A percentile compares a stretch with the other conserved stretches of the same genome.
These are phyloP conservation scores for Psittacara wagleri DNA, from an alignment of 2,113 vertebrate species.

Conservation along the genomic window DNA sequence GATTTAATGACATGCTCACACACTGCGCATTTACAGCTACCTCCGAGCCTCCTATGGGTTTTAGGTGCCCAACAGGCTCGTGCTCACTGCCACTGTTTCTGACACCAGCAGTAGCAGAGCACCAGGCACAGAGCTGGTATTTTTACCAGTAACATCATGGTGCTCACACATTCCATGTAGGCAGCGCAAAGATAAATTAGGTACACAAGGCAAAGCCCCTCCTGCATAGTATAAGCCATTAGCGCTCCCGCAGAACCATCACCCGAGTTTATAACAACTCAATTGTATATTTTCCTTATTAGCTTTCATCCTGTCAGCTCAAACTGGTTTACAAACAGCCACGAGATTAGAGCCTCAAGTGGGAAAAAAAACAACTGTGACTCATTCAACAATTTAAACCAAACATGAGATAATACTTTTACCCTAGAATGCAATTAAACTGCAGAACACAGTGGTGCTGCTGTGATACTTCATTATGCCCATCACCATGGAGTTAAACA, in stretches of 20 bases:
- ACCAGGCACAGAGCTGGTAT: background rate
- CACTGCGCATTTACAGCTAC: rapidly evolving
- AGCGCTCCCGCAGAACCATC: background rate
- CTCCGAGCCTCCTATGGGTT: background rate
- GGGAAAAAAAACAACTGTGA: background rate
- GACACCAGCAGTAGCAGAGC: background rate
- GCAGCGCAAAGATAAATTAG: background rate
- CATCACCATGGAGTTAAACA: background rate
- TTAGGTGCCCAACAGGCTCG: background rate
- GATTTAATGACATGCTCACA: background rate
- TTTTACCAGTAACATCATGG: background rate
- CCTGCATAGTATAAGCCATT: background rate
- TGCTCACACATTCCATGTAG: background rate
- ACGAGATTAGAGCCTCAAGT: background rate
- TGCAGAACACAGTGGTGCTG: background rate
- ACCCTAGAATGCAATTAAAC: background rate
- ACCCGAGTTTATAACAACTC: background rate
- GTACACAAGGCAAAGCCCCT: background rate
- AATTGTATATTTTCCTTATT: background rate
- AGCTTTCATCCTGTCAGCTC: background rate
- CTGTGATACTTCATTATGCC: background rate
- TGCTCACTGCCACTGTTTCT: background rate
- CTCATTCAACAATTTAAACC: background rate
- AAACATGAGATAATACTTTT: background rate
- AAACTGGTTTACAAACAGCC: background rate